These are phyloP conservation scores for Diplazon laetatorius DNA, from an alignment of 2,888 invertebrate species.

Conservation along the genomic window DNA sequence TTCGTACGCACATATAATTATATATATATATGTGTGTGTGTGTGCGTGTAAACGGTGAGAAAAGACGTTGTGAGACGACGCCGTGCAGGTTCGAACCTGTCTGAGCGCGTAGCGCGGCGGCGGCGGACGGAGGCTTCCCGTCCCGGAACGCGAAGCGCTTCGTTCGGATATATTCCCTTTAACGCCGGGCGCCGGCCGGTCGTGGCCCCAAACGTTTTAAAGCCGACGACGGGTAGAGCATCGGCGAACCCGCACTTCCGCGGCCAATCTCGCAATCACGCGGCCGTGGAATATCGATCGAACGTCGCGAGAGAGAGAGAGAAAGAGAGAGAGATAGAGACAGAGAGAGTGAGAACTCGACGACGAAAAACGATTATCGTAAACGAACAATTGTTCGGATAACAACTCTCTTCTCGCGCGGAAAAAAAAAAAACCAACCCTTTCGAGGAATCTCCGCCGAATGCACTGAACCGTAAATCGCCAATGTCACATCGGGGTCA, in stretches of 20 bases:
- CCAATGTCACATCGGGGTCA: no score
- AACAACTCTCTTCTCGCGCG: no score
- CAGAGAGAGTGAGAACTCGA: no score
- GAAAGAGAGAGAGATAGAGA: no score
- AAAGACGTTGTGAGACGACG: no score
- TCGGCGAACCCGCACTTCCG: slow-evolving; percentile 31
- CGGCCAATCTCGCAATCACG: slow-evolving; percentile 19
- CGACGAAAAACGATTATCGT: neutral
- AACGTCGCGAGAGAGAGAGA: slow-evolving; percentile 5
- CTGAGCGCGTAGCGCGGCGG: no score
- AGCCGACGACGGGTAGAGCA: slow-evolving; percentile 65
- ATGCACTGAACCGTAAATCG: no score
- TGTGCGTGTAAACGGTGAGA: no score
- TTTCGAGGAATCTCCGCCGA: neutral
- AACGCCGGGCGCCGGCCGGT: slow-evolving; percentile 77
- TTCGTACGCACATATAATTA: no score
- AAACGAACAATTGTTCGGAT: neutral
- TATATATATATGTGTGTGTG: no score
- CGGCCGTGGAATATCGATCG: slow-evolving; percentile 15
- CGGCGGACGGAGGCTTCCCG: neutral
- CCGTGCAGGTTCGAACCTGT: no score
- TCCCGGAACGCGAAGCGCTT: slow-evolving; percentile 11
- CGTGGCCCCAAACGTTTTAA: slow-evolving; percentile 58
- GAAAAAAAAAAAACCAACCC: neutral
- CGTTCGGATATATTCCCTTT: slow-evolving; percentile 76